Base-by-base conservation (phyloP, 2,113 vertebrate genomes). In the Perccottus glenii region DNA sequence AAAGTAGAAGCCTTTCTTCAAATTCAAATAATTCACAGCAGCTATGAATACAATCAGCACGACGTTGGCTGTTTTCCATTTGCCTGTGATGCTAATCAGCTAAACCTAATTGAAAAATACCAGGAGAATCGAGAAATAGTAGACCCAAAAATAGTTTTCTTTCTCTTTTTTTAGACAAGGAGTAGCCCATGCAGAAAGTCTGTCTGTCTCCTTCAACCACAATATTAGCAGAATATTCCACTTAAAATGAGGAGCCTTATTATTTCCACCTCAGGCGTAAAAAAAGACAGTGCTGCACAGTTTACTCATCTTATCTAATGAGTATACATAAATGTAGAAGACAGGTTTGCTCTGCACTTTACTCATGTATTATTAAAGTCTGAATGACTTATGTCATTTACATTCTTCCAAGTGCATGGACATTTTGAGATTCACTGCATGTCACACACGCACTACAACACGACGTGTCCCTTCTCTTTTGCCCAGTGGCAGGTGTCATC, bases 401-500 rank as follows among this genome's bases (percentile, higher is more conserved):
- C 48, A 78, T 58, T 35, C 65, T 69, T 53, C 61, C 35, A 47
- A 43, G 43, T n/a, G 46, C 62, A 52, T 38, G 62, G 46, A 76
- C 53, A 78, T 12, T n/a, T 36, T 48, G 6, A 14, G 27, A 16
- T 58, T 40, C 52, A n/a, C 4, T 6, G 14, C 53, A 15, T 40
- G 33, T 15, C 19, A 58, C 40, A 42, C 36, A 40, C 32, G 48
- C 36, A 69, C 15, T 66, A 57, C 49, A 42, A 64, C n/a, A 32
- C 27, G 32, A 1, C 12, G 49, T 44, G 46, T 78, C 64, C 60
- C 32, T 66, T 65, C 62, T 74, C 71, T 72, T 51, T 67, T 59
- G 52, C 40, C 53, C 64, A 19, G 55, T 91, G 90, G 91, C 88
- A 89, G 87, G 70, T 75, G 57, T 82, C 80, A 91, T 93, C 91